A percentile compares a stretch with the other conserved stretches of the same genome.
These are phyloP conservation scores for Rhamnusium bicolor DNA, from an alignment of 2,888 invertebrate species.

Conservation along the genomic window DNA sequence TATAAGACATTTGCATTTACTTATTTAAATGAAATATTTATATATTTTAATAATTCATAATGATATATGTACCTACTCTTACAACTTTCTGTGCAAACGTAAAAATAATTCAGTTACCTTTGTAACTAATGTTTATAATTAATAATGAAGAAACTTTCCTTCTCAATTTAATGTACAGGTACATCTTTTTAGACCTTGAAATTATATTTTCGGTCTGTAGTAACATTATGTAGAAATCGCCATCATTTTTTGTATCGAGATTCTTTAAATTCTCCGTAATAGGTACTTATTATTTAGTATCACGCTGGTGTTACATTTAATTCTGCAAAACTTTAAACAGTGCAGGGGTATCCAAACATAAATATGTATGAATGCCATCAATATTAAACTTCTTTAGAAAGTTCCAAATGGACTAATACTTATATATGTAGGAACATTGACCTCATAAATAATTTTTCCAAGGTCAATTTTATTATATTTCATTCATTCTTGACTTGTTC, in stretches of 20 bases:
- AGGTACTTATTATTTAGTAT: not conserved
- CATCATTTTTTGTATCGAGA: not conserved
- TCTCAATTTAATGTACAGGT: not conserved
- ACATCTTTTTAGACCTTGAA: conserved; percentile 18
- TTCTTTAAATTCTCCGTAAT: not conserved
- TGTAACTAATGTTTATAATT: conserved; percentile 14
- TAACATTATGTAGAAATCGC: not conserved
- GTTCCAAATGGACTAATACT: not conserved
- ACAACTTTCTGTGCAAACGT: conserved; percentile 4
- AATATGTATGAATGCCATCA: no score
- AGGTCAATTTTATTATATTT: not conserved
- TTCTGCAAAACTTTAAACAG: not conserved
- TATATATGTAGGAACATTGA: no score
- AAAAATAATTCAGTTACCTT: not conserved
- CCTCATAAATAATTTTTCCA: not conserved
- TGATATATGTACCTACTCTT: conserved; percentile 5
- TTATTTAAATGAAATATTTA: conserved; percentile 10
- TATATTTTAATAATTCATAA: conserved; percentile 16
- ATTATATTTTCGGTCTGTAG: conserved; percentile 8
- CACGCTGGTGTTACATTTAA: not conserved
- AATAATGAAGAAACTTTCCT: conserved; percentile 2
- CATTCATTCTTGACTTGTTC: not conserved
- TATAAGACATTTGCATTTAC: not conserved
- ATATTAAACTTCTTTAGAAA: not conserved
- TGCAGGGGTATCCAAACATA: not conserved